Base-by-base conservation (phyloP, 64 coral and sea anemone genomes). In the Dendronephthya gigantea region DNA sequence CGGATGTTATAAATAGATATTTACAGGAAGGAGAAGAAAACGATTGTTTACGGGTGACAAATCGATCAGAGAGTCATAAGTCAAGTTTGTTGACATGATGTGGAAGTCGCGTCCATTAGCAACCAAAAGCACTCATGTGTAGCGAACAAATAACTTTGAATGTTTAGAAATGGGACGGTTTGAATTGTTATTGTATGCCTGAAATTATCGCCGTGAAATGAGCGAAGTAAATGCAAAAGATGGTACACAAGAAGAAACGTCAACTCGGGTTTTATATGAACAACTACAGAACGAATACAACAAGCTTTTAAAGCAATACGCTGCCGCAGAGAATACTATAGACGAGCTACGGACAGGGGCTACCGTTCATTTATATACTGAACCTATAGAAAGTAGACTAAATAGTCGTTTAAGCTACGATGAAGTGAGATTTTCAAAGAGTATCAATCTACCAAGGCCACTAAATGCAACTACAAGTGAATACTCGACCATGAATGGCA, bases 241-340 rank as follows among this genome's bases (percentile, higher is more conserved):
- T 9, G 36, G 30, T 29, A 15, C 9, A 39, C 30, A 79, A 15
- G 72, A 79, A 16, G 72, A 13, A 19, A 4, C 72, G 3, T 79
- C 72, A 4, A 28, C 72, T 33, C 13, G 36, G 28, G 27, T 79
- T 34, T 79, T 79, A 36, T 79, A 79, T 79, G 72, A 79, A 79
- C 72, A 79, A 79, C 72, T 79, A 28, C 32, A 33, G 36, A 34
- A 12, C 30, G 72, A 79, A 33, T 79, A 79, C 72, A 79, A 79
- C 36, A 79, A 79, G 17, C 72, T 79, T 35, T 79, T 79, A 29
- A 79, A 79, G 17, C 19, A 39, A 39, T 35, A 79, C 28, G 72
- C 72, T 9, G 72, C 30, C 30, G 72, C 72, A 0, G 72, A 79
- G 36, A 79, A 79, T 79, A 79, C 72, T 79, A 79, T 79, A 34